Evolutionary conservation across 2,797 vertebrate species (phyloP).

Genomic region (Onychomys leucogaster): DNA sequence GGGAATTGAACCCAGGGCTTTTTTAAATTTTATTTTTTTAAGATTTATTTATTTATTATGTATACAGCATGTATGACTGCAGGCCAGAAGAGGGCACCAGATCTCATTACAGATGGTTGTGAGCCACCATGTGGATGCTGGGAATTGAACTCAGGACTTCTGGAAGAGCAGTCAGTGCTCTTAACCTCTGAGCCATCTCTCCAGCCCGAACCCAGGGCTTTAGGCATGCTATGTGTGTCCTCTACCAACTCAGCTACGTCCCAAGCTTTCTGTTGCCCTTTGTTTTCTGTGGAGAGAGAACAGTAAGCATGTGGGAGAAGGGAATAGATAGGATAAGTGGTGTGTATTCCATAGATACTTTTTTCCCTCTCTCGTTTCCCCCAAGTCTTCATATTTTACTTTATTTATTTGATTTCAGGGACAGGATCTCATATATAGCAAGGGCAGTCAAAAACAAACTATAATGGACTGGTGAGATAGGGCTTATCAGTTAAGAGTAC

Average conservation of each 20-base stretch:
- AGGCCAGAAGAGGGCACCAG: too few species aligned
- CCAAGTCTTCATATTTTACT: not conserved
- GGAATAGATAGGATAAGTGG: not conserved
- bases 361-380: not conserved
- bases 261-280: not conserved
- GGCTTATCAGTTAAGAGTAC: not conserved
- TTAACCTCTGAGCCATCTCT: too few species aligned
- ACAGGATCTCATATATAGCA: not conserved
- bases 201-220: not conserved
- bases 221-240: not conserved
- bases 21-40: too few species aligned
- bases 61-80: too few species aligned
- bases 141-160: too few species aligned
- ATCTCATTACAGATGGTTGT: too few species aligned
- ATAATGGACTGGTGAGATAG: not conserved
- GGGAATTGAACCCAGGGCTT: not conserved
- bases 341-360: conserved; percentile 12
- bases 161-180: too few species aligned
- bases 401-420: not conserved
- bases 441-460: not conserved
- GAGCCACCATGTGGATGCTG: too few species aligned
- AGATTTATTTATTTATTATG: too few species aligned
- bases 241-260: not conserved
- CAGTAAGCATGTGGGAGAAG: conserved; percentile 32
- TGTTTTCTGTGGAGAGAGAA: conserved; percentile 42